Percentiles rank a stretch among this genome's conserved stretches.
Evolutionary conservation across 2,888 invertebrate species (phyloP).

Genomic region (Stenodema calcarata): DNA sequence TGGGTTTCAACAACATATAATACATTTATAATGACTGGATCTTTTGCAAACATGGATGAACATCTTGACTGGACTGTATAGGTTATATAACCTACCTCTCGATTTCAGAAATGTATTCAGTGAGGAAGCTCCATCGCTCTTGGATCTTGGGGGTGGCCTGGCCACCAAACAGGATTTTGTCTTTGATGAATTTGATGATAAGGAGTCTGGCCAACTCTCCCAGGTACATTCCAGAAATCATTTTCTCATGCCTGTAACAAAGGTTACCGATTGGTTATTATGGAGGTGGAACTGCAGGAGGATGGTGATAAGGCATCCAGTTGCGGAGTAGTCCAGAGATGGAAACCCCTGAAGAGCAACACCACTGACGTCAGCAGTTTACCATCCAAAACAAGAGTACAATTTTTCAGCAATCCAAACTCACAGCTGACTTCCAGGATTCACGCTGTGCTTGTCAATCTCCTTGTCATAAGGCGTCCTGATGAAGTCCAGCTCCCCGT

Average conservation of each 20-base stretch:
- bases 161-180: constrained; percentile 67
- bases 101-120: constrained; percentile 72
- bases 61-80: too few relatives aligned
- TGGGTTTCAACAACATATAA: too few relatives aligned
- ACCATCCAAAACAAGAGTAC: too few relatives aligned
- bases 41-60: too few relatives aligned
- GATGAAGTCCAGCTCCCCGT: constrained; percentile 77
- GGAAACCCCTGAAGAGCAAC: not conserved
- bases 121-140: constrained; percentile 65
- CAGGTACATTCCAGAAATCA: constrained; percentile 80
- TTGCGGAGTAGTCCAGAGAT: not conserved
- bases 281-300: too few relatives aligned
- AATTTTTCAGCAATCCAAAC: not conserved
- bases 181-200: constrained; percentile 68
- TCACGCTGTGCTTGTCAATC: constrained; percentile 67
- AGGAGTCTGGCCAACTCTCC: constrained; percentile 75
- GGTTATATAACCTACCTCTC: constrained; percentile 69
- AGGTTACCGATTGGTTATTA: not conserved
- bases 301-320: not conserved
- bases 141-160: constrained; percentile 61
- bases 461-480: constrained; percentile 75
- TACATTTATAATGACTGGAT: too few relatives aligned
- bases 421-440: constrained; percentile 53
- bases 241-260: constrained; percentile 70
- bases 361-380: not conserved